These are phyloP conservation scores for Trichogramma evanescens DNA, from an alignment of 2,888 invertebrate species.

Conservation along the genomic window DNA sequence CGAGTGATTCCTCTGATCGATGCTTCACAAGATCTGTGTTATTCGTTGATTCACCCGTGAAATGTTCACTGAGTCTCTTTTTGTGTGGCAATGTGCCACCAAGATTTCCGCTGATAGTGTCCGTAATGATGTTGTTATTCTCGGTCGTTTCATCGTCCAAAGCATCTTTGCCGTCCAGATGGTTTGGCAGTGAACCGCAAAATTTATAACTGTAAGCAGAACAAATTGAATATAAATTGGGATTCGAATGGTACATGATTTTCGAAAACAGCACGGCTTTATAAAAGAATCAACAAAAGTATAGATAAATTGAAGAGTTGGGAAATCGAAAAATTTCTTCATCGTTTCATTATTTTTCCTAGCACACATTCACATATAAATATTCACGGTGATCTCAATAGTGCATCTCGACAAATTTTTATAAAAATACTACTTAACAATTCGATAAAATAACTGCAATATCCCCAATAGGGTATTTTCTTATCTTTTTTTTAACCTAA, in stretches of 20 bases:
- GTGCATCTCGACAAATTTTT: too few relatives aligned
- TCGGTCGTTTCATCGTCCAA: slow-evolving; percentile 47
- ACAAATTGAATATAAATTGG: background rate
- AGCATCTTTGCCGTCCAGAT: slow-evolving; percentile 58
- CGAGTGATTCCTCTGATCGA: slow-evolving; percentile 42
- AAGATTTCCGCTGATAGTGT: slow-evolving; percentile 39
- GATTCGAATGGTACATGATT: background rate
- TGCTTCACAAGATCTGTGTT: slow-evolving; percentile 40
- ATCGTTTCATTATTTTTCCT: too few relatives aligned
- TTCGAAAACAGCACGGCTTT: too few relatives aligned
- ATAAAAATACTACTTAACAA: too few relatives aligned
- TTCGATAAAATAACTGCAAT: too few relatives aligned
- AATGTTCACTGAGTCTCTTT: slow-evolving; percentile 39
- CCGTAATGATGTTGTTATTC: slow-evolving; percentile 51
- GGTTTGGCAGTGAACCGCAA: slow-evolving; percentile 63
- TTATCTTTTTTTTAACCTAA: too few relatives aligned
- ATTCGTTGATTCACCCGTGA: slow-evolving; percentile 36
- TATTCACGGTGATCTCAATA: too few relatives aligned
- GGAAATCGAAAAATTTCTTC: too few relatives aligned
- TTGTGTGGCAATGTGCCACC: slow-evolving; percentile 44
- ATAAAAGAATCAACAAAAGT: too few relatives aligned
- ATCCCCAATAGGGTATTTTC: too few relatives aligned
- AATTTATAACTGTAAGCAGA: slow-evolving; percentile 43
- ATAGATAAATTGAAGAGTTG: too few relatives aligned
- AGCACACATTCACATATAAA: too few relatives aligned